Base-by-base conservation (phyloP, 2,797 vertebrate species). In the Cottoperca gobio region DNA sequence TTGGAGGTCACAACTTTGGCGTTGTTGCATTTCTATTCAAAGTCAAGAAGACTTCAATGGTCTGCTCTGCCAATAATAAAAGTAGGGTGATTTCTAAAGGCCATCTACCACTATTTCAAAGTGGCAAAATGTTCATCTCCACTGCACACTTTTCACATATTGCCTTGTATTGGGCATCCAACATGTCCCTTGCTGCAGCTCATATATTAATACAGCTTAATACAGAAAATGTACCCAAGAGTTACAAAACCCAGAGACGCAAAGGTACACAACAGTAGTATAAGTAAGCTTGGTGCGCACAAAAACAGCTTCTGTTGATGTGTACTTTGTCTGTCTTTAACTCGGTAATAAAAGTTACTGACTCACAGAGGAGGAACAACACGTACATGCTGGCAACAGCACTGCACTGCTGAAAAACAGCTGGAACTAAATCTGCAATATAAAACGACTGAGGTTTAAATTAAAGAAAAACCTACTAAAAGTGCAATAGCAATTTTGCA, bases 1-100 rank as follows among this genome's bases (percentile, higher is more conserved):
- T 72, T 85, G 78, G 87, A 89, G 89, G 89, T 89, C 80, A 85
- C 71, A 81, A 77, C 62, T 80, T 83, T 31, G 60, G 48, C 12
- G 23, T 57, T 19, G 73, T 50, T 84, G 82, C 52, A 64, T 76
- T 85, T 86, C 71, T 54, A 72, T 83, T 86, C 80, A 66, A 67
- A 86, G 73, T 52, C 65, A 49, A 50, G 64, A 54, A 50, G 74
- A 74, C 62, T 67, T 76, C 73, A 58, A 67, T 72, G 24, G 37
- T 37, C 67, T 12, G 48, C 73, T 40, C 48, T 48, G 64, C 43
- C 70, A 59, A 79, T 75, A 79, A 76, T 85, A 79, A 85, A 75
- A 84, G 80, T 4, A 28, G 26, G 55, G 49, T 58, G 58, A 45
- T 83, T 62, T 73, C 28, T 70, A 80, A 86, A 86, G 71, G 62